Conservation (phyloP, 2,888 invertebrate genomes). For the Eupeodes latifasciatus region DNA sequence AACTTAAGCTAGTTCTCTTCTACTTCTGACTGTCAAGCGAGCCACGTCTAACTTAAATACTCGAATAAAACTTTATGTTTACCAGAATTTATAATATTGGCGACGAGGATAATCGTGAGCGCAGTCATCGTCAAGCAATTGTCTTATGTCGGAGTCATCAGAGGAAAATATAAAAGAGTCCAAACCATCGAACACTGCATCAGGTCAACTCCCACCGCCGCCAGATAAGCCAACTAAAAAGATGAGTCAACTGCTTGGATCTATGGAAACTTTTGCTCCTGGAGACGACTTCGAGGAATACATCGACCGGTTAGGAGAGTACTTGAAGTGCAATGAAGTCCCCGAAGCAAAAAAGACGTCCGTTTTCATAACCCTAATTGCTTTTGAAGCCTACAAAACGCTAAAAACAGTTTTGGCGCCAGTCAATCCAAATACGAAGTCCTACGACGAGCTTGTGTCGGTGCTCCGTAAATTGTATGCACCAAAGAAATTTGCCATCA, state of each 20-base stretch:
- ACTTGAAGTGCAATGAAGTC: constrained; percentile 35
- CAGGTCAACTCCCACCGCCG: too few species aligned
- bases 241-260: constrained; percentile 18
- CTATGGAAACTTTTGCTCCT: constrained; percentile 32
- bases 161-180: too few species aligned
- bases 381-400: constrained; percentile 36
- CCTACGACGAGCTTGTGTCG: constrained; percentile 13
- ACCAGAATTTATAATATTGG: too few species aligned
- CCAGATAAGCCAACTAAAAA: not conserved
- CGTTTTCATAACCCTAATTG: constrained; percentile 38
- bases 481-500: constrained; percentile 33
- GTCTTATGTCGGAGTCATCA: too few species aligned
- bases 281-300: constrained; percentile 47
- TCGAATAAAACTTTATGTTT: too few species aligned
- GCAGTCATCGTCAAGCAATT: too few species aligned
- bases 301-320: constrained; percentile 39
- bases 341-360: constrained; percentile 35
- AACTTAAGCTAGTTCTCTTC: too few species aligned
- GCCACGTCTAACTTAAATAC: too few species aligned
- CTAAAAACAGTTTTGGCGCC: constrained; percentile 30
- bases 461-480: constrained; percentile 16
- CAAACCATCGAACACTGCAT: too few species aligned
- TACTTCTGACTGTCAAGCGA: too few species aligned
- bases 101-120: too few species aligned
- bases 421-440: constrained; percentile 15